phyloP scores from a whole-genome alignment of 37 sponge, comb jelly and placozoan genomes.

The Chondrosia reniformis region DNA sequence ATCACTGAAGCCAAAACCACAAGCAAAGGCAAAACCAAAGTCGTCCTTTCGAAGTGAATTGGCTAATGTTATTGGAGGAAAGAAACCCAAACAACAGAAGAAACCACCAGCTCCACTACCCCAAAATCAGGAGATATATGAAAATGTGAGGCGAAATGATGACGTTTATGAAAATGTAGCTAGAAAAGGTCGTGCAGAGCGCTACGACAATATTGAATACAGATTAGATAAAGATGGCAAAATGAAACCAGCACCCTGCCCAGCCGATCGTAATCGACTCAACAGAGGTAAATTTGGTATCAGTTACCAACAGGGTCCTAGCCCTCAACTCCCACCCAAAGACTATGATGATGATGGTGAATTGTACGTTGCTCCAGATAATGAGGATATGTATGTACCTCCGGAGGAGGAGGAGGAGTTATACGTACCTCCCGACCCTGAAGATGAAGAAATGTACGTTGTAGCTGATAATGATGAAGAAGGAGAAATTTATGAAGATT shows the following conservation, averaged over 20 bases:
- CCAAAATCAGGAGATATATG: too few species aligned
- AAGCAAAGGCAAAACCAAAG: background rate
- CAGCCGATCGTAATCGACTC: too few species aligned
- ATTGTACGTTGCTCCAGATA: background rate
- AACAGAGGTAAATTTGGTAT: too few species aligned
- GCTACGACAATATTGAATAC: too few species aligned
- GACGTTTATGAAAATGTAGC: background rate
- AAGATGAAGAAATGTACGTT: slow-evolving; percentile 16
- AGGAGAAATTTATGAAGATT: too few species aligned
- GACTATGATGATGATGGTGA: background rate
- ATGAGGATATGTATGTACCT: background rate
- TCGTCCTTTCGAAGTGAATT: background rate
- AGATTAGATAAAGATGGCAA: too few species aligned
- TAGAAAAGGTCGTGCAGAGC: too few species aligned
- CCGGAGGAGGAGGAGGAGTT: background rate
- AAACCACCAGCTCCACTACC: too few species aligned
- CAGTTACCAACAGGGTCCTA: too few species aligned
- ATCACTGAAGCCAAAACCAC: background rate
- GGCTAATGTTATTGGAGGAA: background rate
- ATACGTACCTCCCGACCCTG: background rate
- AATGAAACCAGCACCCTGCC: too few species aligned
- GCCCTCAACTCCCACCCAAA: background rate
- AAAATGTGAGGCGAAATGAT: too few species aligned
- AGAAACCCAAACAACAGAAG: background rate
- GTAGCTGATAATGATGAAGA: slow-evolving; percentile 2